Percentiles rank a stretch among this genome's conserved stretches.
Conservation (phyloP, 2,797 vertebrate genomes). For the Lacerta viridis region DNA sequence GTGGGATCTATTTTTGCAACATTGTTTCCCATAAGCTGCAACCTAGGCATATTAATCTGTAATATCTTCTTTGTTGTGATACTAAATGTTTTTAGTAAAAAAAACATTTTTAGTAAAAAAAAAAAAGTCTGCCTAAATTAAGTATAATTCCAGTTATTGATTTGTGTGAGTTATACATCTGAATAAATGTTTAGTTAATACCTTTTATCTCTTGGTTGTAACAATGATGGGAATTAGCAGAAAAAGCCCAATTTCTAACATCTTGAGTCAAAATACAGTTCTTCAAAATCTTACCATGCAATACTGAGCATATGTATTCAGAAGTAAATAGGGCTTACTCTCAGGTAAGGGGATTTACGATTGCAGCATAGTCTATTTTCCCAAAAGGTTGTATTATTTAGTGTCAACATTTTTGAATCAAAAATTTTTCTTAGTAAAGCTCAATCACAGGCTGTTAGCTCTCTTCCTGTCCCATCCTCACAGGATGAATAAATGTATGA, state of each 20-base stretch:
- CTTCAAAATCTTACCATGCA: not conserved
- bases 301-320: not conserved
- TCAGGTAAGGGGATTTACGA: too few relatives aligned
- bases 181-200: not conserved
- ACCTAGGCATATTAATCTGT: too few relatives aligned
- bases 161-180: too few relatives aligned
- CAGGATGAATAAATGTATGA: constrained; percentile 49
- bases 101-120: too few relatives aligned
- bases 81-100: not conserved
- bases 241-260: too few relatives aligned
- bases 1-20: not conserved
- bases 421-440: not conserved
- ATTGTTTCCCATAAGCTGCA: not conserved
- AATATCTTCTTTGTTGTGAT: not conserved
- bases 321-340: too few relatives aligned
- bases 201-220: too few relatives aligned
- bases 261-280: not conserved
- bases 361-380: not conserved
- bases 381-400: not conserved
- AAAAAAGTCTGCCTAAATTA: too few relatives aligned
- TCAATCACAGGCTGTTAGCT: not conserved
- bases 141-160: too few relatives aligned
- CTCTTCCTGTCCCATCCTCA: constrained; percentile 7
- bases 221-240: too few relatives aligned
- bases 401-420: not conserved